Evolutionary conservation across 2,113 vertebrate genomes (phyloP).

Genomic region (Clinocottus analis): DNA sequence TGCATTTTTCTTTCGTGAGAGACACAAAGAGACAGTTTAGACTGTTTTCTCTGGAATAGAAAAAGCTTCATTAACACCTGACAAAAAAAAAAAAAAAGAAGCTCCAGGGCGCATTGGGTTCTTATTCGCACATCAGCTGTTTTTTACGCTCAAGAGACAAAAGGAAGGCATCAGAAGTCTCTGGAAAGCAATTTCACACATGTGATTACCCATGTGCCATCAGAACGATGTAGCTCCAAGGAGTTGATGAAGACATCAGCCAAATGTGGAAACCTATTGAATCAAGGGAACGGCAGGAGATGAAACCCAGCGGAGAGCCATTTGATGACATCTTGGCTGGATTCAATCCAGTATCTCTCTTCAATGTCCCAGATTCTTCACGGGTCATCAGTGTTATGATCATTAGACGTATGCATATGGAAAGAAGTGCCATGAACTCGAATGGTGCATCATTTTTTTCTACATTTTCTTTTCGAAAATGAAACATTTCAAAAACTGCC

Average conservation of each 20-base stretch:
- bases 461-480: slow-evolving; percentile 10
- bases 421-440: background rate
- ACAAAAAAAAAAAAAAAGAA: no score
- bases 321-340: background rate
- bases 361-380: background rate
- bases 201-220: slow-evolving; percentile 15
- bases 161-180: slow-evolving; percentile 12
- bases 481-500: background rate
- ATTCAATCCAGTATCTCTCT: slow-evolving; percentile 3
- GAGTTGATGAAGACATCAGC: slow-evolving; percentile 9
- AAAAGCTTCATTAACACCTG: slow-evolving; percentile 19
- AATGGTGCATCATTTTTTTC: background rate
- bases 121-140: slow-evolving; percentile 11
- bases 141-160: slow-evolving; percentile 16
- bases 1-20: background rate
- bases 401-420: background rate
- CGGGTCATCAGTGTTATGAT: background rate
- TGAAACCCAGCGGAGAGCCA: slow-evolving; percentile 3
- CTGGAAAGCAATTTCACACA: slow-evolving; percentile 52
- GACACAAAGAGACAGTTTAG: slow-evolving; percentile 8
- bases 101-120: slow-evolving; percentile 14
- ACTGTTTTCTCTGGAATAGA: slow-evolving; percentile 19
- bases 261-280: slow-evolving; percentile 13
- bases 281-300: slow-evolving; percentile 15
- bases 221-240: background rate